Conservation (phyloP, 2,888 invertebrate genomes). For the Ophion ellenae region DNA sequence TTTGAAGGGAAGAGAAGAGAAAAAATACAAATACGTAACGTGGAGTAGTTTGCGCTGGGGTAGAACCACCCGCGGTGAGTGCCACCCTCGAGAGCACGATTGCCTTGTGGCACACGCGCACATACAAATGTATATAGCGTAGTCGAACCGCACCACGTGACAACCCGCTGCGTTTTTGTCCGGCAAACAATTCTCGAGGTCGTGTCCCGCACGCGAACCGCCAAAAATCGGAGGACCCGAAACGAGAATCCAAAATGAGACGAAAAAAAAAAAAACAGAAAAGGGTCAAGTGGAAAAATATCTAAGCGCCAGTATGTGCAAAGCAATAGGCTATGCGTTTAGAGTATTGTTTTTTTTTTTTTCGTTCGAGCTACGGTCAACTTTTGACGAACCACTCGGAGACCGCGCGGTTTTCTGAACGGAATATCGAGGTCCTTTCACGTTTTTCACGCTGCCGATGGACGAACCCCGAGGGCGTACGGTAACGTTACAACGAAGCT, state of each 20-base stretch:
- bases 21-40: slow-evolving; percentile 21
- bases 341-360: background rate
- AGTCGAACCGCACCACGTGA: slow-evolving; percentile 29
- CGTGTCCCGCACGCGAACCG: slow-evolving; percentile 30
- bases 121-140: too few relatives aligned
- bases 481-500: background rate
- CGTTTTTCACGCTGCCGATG: background rate
- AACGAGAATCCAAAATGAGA: slow-evolving; percentile 20
- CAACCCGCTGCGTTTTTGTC: slow-evolving; percentile 63
- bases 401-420: background rate
- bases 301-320: background rate
- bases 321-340: background rate
- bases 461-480: background rate
- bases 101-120: slow-evolving; percentile 26
- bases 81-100: slow-evolving; percentile 59
- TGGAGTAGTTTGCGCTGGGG: slow-evolving; percentile 27
- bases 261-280: slow-evolving; percentile 14
- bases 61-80: slow-evolving; percentile 48
- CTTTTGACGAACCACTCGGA: background rate
- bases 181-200: slow-evolving; percentile 49
- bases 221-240: slow-evolving; percentile 26
- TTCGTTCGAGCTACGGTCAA: background rate
- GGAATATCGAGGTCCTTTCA: background rate
- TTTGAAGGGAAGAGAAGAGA: background rate
- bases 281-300: background rate